Evolutionary conservation across 1,140 invertebrate species (phyloP).

Genomic region (Temnothorax curvispinosus): DNA sequence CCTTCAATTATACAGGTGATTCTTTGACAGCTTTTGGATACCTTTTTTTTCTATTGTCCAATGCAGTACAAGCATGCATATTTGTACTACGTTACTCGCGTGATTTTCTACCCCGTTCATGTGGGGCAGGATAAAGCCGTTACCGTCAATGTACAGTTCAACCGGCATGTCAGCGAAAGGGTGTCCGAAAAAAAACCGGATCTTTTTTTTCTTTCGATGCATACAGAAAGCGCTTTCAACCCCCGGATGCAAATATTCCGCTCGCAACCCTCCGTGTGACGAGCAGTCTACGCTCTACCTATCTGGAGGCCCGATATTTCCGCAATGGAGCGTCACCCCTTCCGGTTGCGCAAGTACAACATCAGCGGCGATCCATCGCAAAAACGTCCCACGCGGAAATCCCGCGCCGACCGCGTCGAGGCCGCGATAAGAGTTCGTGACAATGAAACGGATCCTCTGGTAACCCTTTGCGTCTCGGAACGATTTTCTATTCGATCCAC

Average conservation of each 20-base stretch:
- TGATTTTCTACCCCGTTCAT: background rate
- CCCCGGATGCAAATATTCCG: background rate
- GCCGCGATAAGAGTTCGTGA: background rate
- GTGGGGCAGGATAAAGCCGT: background rate
- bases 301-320: conserved; percentile 2
- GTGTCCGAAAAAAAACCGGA: background rate
- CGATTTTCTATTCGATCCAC: conserved; percentile 62
- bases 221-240: background rate
- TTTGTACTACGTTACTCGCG: background rate
- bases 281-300: background rate
- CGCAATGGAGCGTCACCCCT: background rate
- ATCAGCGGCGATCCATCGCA: background rate
- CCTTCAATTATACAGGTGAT: background rate
- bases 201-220: background rate
- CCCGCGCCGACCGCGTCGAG: background rate
- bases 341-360: background rate
- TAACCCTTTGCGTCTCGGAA: background rate
- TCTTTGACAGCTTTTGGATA: background rate
- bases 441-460: background rate
- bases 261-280: background rate
- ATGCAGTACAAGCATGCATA: background rate
- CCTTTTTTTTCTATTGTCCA: background rate
- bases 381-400: conserved; percentile 24
- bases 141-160: background rate
- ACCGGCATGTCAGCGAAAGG: background rate